Base-by-base conservation (phyloP, 2,888 invertebrate species). In the Cephus spinipes region DNA sequence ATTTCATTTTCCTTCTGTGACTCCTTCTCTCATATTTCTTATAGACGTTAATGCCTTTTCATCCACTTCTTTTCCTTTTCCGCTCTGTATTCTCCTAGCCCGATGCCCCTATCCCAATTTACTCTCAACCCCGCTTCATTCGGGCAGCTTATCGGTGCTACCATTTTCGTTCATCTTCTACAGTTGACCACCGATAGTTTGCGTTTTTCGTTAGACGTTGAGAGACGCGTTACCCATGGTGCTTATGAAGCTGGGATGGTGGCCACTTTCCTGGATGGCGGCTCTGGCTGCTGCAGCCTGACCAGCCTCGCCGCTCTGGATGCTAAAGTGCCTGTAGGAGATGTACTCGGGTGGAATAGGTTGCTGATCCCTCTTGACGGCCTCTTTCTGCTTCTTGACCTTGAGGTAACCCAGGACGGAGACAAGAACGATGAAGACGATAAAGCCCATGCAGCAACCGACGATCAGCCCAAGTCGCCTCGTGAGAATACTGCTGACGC, bases 371-470 rank as follows among this genome's bases (percentile, higher is more conserved):
- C 95, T 92, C 92, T 97, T 97, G 12, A 95, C 94, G 34, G 95
- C 94, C 82, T 95, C 95, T 83, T 96, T 93, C 87, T 97, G 95
- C 91, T 97, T 96, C 92, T 97, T 96, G 82, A 96, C 94, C 92
- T 97, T 97, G 82, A 97, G 94, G 90, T 97, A 97, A 35, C 96
- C 96, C 82, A 97, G 93, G 73, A 96, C 95, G n/a, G 97, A 96
- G 78, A 97, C 96, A 87, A 97, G 93, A 35, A 97, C 95, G 76
- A 97, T 94, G 89, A 97, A 97, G 75, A 97, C 96, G 81, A 97
- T 94, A 87, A 97, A 96, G 77, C 97, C 97, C 93, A 97, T 94
- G 89, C 96, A 96, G 90, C 96, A 96, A 76, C 97, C 97, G 78
- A 97, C 95, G 85, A 97, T 96, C 83, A 97, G 94, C 40, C 97